Evolutionary conservation across 2,888 invertebrate species (phyloP), one percentile per base, ranked within the genome.

Genomic region (Leptinotarsa rubiginosa): DNA sequence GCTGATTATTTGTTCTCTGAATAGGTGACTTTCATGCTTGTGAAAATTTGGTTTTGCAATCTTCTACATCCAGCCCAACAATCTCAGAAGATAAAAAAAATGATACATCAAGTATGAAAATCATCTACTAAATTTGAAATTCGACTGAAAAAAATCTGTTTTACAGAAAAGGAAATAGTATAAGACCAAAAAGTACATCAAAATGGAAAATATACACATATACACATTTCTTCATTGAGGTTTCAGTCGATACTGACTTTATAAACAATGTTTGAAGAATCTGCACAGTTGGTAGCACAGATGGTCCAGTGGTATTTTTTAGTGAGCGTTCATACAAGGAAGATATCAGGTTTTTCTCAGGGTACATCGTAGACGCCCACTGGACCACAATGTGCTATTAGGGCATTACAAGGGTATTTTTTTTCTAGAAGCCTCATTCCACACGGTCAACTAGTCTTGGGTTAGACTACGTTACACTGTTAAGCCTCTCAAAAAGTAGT

Each of bases 361-460:
- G 62, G 31, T 31, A 56, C 41, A 4, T 47, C 15, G 47, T 69
- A 69, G 69, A 56, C 47, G 47, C 73, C 75, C 75, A 75, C 70
- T 75, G 75, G 75, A 75, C 75, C 75, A 68, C 70, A 69, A 75
- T 73, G 75, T 75, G 75, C 75, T 73, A 72, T 75, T 70, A 75
- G 73, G 73, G 69, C 70, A 22, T 74, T 68, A 77, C 84, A 84
- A 85, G 85, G 85, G 85, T 83, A 86, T 84, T 69, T 54, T 71
- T 71, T 86, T 84, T 85, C 85, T 83, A 86, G 84, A 87, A 87
- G 86, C 87, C 85, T 87, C 87, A 87, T 86, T 86, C 86, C 85
- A 86, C 85, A 85, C 86, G 85, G 85, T 85, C 85, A 83, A 85
- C 86, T 86, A 86, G 82, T 85, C 77, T 79, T 77, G 81, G 83